phyloP scores from a whole-genome alignment of 2,797 vertebrate species.

The Clarias pachynema region DNA sequence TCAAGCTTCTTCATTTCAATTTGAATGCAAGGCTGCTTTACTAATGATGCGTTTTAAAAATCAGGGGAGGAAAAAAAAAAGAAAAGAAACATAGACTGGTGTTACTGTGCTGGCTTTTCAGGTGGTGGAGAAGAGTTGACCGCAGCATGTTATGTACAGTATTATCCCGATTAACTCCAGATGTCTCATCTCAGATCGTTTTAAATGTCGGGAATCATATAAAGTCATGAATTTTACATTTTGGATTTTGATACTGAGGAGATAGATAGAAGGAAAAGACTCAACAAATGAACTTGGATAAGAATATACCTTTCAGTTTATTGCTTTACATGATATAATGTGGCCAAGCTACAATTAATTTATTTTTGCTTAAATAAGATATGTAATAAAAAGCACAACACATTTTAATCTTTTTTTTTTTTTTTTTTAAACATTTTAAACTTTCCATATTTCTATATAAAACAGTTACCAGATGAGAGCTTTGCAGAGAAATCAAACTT shows the following conservation, averaged over 20 bases:
- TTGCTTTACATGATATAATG: not conserved
- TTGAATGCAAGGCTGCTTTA: constrained; percentile 11
- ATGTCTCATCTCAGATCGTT: too few species aligned
- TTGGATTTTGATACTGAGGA: not conserved
- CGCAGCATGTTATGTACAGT: not conserved
- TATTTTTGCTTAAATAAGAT: not conserved
- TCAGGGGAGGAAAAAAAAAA: not conserved
- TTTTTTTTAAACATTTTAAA: too few species aligned
- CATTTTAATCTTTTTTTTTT: not conserved
- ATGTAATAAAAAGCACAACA: not conserved
- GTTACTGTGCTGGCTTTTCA: not conserved
- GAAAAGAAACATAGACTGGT: not conserved
- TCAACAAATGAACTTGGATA: not conserved
- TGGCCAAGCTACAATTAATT: not conserved
- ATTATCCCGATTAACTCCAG: not conserved
- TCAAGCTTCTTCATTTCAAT: constrained; percentile 26
- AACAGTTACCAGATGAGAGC: not conserved
- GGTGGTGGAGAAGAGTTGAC: not conserved
- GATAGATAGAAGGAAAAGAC: not conserved
- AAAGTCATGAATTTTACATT: not conserved
- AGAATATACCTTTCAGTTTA: not conserved
- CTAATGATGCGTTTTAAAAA: constrained; percentile 33
- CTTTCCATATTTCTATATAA: not conserved
- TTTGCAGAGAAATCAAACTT: not conserved
- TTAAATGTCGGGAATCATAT: not conserved